Percentiles rank a stretch among this genome's conserved stretches.
phyloP scores from a whole-genome alignment of 2,797 vertebrate species.

The Fratercula arctica region DNA sequence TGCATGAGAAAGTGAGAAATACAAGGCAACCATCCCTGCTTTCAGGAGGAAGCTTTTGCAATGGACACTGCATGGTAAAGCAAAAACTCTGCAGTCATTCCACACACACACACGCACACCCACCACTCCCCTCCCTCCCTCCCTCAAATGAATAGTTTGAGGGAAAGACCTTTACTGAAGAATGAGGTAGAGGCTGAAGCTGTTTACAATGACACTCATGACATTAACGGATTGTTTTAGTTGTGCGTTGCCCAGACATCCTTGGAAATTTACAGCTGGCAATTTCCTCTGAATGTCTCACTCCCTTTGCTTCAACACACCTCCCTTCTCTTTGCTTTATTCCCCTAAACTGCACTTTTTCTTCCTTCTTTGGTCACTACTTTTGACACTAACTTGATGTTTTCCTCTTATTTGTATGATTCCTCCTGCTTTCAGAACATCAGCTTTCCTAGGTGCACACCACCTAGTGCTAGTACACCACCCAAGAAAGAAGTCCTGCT shows the following conservation, averaged over 20 bases:
- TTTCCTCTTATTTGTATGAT: not conserved
- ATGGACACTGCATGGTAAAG: accelerated
- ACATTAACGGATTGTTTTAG: not conserved
- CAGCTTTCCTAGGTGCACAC: not conserved
- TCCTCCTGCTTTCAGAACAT: not conserved
- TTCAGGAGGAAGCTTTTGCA: not conserved
- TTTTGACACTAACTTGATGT: not conserved
- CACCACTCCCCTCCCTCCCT: no score
- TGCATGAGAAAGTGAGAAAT: not conserved
- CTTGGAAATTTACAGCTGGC: constrained; percentile 16
- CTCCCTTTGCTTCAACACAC: not conserved
- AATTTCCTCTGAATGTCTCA: constrained; percentile 30
- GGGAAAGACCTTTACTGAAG: not conserved
- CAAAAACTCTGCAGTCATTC: not conserved
- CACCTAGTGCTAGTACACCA: not conserved
- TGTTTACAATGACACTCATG: not conserved
- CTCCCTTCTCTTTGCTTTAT: not conserved
- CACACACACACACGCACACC: not conserved
- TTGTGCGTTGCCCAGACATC: not conserved
- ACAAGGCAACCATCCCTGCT: not conserved
- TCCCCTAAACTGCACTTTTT: not conserved
- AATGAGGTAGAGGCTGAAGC: not conserved
- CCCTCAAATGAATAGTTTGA: not conserved
- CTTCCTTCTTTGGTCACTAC: not conserved
- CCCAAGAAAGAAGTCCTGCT: not conserved